Evolutionary conservation across 2,797 vertebrate species (phyloP), one percentile per base, ranked within the genome.

Genomic region (Lycodopsis pacificus): DNA sequence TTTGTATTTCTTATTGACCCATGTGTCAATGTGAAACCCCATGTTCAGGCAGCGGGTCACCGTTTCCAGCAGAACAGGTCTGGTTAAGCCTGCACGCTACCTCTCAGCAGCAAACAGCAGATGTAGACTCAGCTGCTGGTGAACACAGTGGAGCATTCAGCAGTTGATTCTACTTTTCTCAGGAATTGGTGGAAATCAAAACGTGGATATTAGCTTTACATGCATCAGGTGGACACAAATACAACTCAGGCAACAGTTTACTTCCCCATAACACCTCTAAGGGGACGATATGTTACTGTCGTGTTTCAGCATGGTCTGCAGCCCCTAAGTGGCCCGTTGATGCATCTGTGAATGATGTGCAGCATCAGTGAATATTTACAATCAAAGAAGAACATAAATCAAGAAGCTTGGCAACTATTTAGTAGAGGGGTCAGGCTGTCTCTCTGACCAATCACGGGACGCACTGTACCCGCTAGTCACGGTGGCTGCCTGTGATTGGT

Each of bases 351-450:
- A 27, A 20, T 34, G 27, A 7, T 36, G 27, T n/a, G 42, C 42
- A 65, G 68, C 42, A 58, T 17, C 17, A 48, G 2, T 38, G 5
- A 48, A 58, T 34, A 11, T 1, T 56, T 27, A 38, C 11, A 40
- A 58, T 53, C 32, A 53, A 73, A 51, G 2, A 34, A 76, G 40
- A 80, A 86, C 70, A 89, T 86, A 82, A 90, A 86, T 85, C 65
- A 80, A 77, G n/a, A 63, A 42, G 7, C n/a, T 48, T 57, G 25
- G 51, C 62, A 73, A 56, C n/a, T 25, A 25, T 25, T 25, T 25
- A 25, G 25, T 25, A 25, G 25, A 25, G 25, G 25, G 25, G 25
- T 25, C 25, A 25, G 25, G 25, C 25, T 25, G 25, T 25, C 25
- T 25, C 25, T 25, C 25, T 25, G 25, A 2, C 25, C 25, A 25